Evolutionary conservation across 2,888 invertebrate genomes (phyloP), one percentile per base, ranked within the genome.

Genomic region (Ctena decussata): DNA sequence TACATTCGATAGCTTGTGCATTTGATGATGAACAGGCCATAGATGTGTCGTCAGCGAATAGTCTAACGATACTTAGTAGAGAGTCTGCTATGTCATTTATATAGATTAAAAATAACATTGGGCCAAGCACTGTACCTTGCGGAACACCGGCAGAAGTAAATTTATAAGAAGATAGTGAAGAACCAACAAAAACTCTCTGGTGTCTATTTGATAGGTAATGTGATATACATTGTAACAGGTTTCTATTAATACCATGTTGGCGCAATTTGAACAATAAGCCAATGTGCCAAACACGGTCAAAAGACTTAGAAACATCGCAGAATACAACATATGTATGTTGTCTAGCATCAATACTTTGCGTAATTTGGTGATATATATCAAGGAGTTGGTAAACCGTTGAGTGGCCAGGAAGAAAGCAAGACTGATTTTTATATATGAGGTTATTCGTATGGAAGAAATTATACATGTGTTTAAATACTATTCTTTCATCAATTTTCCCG

Each of bases 211-310:
- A 1, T 1, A 71, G 24, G 24, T 71, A 44, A 18, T 24, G 6
- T 30, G 37, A 21, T 11, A 41, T 39, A 41, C 71, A 71, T 3
- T 37, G 21, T 27, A 44, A 30, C 0, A 41, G 3, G 6, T 39
- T n/a, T 1, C 18, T 27, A 2, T 71, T 30, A 21, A 71, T 71
- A 41, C 44, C 71, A 71, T 27, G 3, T 71, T 71, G 21, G 5
- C 41, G 6, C 41, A 71, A 27, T 71, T 71, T 71, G 30, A 37
- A 41, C 2, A 71, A 1, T 44, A 71, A 30, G 3, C 71, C 71
- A 18, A 12, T 71, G 24, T 71, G 71, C 71, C 71, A 71, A 21
- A 71, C 71, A n/a, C n/a, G n/a, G n/a, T n/a, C n/a, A n/a, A n/a
- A n/a, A n/a, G n/a, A n/a, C n/a, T n/a, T n/a, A n/a, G n/a, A n/a